Conservation (phyloP, 1,140 invertebrate genomes). For the Nasonia longicornis region DNA sequence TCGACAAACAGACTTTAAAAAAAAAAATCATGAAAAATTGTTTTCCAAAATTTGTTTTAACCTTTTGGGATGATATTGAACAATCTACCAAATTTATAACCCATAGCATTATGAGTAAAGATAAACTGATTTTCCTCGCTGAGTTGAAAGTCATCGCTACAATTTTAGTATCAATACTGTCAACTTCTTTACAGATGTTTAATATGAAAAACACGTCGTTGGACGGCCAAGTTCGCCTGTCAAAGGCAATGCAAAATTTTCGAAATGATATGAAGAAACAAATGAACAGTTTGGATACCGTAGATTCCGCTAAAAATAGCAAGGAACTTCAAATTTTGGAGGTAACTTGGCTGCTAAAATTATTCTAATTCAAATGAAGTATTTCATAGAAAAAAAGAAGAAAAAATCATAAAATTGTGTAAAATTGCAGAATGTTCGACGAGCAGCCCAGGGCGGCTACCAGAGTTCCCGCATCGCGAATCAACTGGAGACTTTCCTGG, state of each 20-base stretch:
- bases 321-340: conserved; percentile 42
- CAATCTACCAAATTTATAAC: background rate
- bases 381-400: background rate
- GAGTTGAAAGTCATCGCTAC: conserved; percentile 4
- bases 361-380: background rate
- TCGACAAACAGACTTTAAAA: background rate
- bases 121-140: background rate
- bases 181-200: conserved; percentile 54
- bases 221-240: conserved; percentile 60
- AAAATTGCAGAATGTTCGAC: conserved; percentile 56
- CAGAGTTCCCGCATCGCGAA: conserved; percentile 55
- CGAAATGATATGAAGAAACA: conserved; percentile 53
- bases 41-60: background rate
- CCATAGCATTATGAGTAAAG: conserved; percentile 19
- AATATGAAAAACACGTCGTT: conserved; percentile 56
- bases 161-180: background rate
- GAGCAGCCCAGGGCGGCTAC: conserved; percentile 56
- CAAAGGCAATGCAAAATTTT: conserved; percentile 55
- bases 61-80: background rate
- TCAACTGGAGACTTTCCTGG: conserved; percentile 61
- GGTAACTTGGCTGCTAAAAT: conserved; percentile 13
- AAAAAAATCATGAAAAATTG: background rate
- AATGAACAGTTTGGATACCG: conserved; percentile 31
- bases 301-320: conserved; percentile 43
- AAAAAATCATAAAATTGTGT: background rate